Evolutionary conservation across 2,888 invertebrate species (phyloP).

Genomic region (Agriopis marginaria): DNA sequence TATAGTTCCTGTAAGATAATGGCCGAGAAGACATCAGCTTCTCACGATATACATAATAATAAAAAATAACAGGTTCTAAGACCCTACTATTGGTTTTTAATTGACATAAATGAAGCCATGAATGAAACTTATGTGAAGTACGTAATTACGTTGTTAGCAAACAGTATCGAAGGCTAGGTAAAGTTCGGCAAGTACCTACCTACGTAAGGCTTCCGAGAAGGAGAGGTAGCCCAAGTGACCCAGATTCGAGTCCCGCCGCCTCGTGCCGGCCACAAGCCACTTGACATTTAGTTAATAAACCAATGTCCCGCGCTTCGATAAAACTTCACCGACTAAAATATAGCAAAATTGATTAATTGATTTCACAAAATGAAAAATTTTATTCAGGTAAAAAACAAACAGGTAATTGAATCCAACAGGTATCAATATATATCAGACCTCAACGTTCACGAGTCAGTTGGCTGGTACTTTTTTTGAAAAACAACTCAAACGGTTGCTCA

Average conservation of each 20-base stretch:
- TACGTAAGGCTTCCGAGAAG: conserved; percentile 21
- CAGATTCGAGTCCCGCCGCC: conserved; percentile 23
- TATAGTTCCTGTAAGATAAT: too few species aligned
- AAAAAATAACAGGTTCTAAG: too few species aligned
- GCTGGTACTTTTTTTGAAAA: conserved; percentile 4
- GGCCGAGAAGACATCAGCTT: too few species aligned
- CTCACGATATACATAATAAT: too few species aligned
- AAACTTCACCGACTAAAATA: not conserved
- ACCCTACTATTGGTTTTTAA: too few species aligned
- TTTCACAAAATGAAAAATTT: conserved; percentile 5
- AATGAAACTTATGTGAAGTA: not conserved
- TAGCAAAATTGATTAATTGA: not conserved
- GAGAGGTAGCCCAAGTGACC: conserved; percentile 18
- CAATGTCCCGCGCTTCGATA: conserved; percentile 16
- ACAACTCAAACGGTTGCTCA: conserved; percentile 6
- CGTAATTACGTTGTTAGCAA: conserved; percentile 17
- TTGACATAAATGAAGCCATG: too few species aligned
- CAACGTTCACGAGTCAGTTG: not conserved
- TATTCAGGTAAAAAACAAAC: conserved; percentile 17
- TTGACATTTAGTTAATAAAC: conserved; percentile 35
- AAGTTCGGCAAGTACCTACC: conserved; percentile 4
- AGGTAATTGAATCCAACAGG: not conserved
- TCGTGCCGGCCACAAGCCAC: conserved; percentile 22
- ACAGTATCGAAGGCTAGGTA: conserved; percentile 14
- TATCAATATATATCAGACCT: conserved; percentile 5